Evolutionary conservation across 1,140 invertebrate genomes (phyloP).

Genomic region (Drosophila sproati): DNA sequence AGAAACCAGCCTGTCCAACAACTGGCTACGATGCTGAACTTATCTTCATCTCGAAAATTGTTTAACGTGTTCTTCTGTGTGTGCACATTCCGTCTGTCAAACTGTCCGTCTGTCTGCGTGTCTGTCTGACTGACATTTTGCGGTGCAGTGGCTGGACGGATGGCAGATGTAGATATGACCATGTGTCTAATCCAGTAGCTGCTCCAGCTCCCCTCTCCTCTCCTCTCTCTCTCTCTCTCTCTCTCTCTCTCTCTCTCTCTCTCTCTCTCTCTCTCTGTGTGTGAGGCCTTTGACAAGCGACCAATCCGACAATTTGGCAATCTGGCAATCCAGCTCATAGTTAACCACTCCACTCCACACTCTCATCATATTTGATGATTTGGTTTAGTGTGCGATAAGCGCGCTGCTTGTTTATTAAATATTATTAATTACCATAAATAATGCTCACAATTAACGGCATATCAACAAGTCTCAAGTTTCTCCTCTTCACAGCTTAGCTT

Average conservation of each 20-base stretch:
- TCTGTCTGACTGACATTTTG: slow-evolving; percentile 43
- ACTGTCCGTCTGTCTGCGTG: slow-evolving; percentile 26
- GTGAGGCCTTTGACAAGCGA: too few species aligned
- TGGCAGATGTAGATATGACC: slow-evolving; percentile 46
- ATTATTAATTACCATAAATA: slow-evolving; percentile 56
- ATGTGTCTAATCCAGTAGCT: slow-evolving; percentile 38
- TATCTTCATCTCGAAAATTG: slow-evolving; percentile 72
- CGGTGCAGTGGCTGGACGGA: slow-evolving; percentile 49
- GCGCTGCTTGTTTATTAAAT: slow-evolving; percentile 71
- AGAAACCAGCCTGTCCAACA: slow-evolving; percentile 22
- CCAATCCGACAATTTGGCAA: too few species aligned
- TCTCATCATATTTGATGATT: too few species aligned
- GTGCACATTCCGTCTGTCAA: slow-evolving; percentile 14
- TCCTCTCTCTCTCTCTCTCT: slow-evolving; percentile 29
- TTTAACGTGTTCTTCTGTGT: slow-evolving; percentile 56
- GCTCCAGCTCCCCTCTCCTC: not conserved
- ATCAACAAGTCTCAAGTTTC: not conserved
- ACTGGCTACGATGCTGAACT: slow-evolving; percentile 56
- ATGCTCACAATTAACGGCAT: not conserved
- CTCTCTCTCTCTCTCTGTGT: not conserved
- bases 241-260: not conserved
- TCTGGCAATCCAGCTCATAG: not conserved
- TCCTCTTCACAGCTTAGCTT: too few species aligned
- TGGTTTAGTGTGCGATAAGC: slow-evolving; percentile 35
- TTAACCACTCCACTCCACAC: not conserved